These are phyloP conservation scores for Eueides isabella DNA, from an alignment of 1,140 invertebrate genomes.

Conservation along the genomic window DNA sequence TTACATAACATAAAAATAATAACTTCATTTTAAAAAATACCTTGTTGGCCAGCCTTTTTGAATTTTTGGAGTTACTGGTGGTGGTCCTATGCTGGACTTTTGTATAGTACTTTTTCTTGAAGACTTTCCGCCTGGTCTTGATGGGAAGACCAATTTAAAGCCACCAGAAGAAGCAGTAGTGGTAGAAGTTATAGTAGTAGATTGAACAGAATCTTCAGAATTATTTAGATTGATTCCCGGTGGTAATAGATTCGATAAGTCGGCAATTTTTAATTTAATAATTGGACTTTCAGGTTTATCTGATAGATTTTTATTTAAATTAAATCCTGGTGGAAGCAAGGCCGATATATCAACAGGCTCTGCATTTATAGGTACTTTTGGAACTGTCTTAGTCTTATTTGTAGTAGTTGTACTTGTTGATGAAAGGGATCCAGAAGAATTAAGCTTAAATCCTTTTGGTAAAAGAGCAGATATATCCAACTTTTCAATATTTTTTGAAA, in stretches of 20 bases:
- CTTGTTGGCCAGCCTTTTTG: slow-evolving; percentile 91
- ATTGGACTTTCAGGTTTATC: slow-evolving; percentile 56
- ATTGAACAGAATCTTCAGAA: slow-evolving; percentile 48
- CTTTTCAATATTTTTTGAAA: slow-evolving; percentile 78
- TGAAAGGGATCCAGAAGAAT: slow-evolving; percentile 42
- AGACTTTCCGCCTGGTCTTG: slow-evolving; percentile 87
- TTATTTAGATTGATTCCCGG: slow-evolving; percentile 83
- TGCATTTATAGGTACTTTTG: slow-evolving; percentile 77
- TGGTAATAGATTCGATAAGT: slow-evolving; percentile 83
- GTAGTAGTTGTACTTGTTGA: slow-evolving; percentile 56
- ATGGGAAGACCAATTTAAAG: slow-evolving; percentile 90
- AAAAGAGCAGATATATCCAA: slow-evolving; percentile 85
- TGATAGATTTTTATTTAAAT: slow-evolving; percentile 64
- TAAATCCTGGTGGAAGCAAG: slow-evolving; percentile 85
- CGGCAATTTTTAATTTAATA: slow-evolving; percentile 79
- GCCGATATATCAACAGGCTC: slow-evolving; percentile 83
- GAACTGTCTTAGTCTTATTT: slow-evolving; percentile 62
- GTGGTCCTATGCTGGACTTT: slow-evolving; percentile 67
- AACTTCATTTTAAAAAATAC: slow-evolving; percentile 66
- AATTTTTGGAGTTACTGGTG: slow-evolving; percentile 85
- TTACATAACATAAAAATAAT: too few species aligned
- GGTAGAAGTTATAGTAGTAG: slow-evolving; percentile 29
- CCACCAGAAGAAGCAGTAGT: slow-evolving; percentile 77
- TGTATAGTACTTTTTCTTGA: slow-evolving; percentile 84
- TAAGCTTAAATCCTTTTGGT: slow-evolving; percentile 84